Base-by-base conservation (phyloP, 2,113 vertebrate species). In the Sturnira hondurensis region DNA sequence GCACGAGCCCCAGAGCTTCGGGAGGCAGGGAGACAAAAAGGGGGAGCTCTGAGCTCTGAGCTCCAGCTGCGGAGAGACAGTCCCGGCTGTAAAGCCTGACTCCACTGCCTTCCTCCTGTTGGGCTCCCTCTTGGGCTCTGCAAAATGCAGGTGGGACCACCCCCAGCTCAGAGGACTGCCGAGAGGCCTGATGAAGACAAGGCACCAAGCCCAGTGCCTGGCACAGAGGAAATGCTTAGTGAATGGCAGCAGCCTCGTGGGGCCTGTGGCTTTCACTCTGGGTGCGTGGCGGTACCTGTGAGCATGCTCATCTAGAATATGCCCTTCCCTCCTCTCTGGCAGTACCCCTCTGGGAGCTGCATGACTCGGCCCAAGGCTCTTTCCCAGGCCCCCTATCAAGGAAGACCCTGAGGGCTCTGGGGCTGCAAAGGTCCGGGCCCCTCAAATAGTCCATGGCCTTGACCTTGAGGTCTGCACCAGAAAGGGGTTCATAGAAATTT, bases 221-320 rank as follows among this genome's bases (percentile, higher is more conserved):
- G 26, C 43, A 31, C 61, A 20, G 12, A 31, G 36, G 28, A 58
- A 38, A 71, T 5, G 17, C 65, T 4, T 38, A 36, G 45, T 6
- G 4, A 38, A 31, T 0, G 26, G 41, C 19, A 9, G 7, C 22
- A 1, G 22, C 6, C 28, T 52, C 16, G 0, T 7, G 47, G 56
- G 41, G 70, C 47, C 90, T 7, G 15, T 0, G 16, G 47, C 11
- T 9, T 26, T 4, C 31, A 12, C 19, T 3, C 14, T 0, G 26
- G 58, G 58, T 2, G 14, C 1, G 5, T 41, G 10, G 33, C 0
- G 12, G 28, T 6, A 13, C 43, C 7, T 1, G 3, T 1, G 8
- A 78, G 52, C 14, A 3, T 0, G 6, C 4, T 10, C 22, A 77
- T 22, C 61, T 11, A 9, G 45, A 47, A 9, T 13, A 26, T 1